Evolutionary conservation across 2,888 invertebrate genomes (phyloP).

Genomic region (Stegana nigrithorax): DNA sequence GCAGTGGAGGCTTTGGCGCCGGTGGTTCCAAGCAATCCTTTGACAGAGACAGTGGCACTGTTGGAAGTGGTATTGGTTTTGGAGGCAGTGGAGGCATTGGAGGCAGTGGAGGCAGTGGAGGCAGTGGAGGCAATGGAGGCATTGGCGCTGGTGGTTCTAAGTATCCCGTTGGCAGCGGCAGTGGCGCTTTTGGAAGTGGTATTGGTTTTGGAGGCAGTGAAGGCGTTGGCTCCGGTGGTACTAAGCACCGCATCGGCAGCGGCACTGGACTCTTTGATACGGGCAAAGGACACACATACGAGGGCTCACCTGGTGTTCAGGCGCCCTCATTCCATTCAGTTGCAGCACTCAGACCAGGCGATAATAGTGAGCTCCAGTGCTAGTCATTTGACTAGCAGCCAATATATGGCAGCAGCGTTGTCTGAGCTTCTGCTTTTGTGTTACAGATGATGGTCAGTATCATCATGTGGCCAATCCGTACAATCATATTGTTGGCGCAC

Average conservation of each 20-base stretch:
- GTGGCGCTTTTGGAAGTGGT: no score
- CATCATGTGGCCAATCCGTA: constrained; percentile 44
- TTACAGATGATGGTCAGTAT: constrained; percentile 56
- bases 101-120: no score
- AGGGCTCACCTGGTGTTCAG: constrained; percentile 48
- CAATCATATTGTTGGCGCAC: constrained; percentile 45
- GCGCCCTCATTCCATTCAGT: constrained; percentile 59
- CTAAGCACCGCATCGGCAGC: constrained; percentile 21
- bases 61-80: no score
- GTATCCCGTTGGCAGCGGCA: no score
- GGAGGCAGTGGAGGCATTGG: no score
- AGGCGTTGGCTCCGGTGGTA: not conserved
- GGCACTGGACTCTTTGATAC: constrained; percentile 52
- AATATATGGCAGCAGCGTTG: no score
- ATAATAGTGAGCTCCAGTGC: constrained; percentile 43
- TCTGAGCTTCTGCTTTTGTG: constrained; percentile 37
- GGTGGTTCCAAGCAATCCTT: no score
- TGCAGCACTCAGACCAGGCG: constrained; percentile 51
- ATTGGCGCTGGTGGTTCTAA: no score
- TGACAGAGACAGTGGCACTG: no score
- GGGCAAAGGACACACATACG: constrained; percentile 49
- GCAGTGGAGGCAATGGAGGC: no score
- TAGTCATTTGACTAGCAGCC: constrained; percentile 35
- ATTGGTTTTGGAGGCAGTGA: no score
- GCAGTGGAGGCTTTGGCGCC: no score